Base-by-base conservation (phyloP, 2,888 invertebrate species). In the Dynastes tityus region DNA sequence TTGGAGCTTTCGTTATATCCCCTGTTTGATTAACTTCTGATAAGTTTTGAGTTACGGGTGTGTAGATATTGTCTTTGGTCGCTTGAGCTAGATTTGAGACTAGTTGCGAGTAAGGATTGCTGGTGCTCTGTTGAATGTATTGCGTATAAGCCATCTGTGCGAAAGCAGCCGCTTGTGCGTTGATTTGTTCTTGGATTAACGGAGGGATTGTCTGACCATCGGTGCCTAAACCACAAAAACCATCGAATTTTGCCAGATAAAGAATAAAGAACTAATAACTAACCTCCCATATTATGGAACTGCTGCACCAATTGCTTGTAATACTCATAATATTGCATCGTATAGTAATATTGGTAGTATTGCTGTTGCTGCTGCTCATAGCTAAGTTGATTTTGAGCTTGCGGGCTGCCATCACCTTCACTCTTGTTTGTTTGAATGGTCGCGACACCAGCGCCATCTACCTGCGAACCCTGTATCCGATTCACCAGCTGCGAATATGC, bases 401-500 rank as follows among this genome's bases (percentile, higher is more conserved):
- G 58, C 22, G 65, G 86, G 22, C 80, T 82, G 0, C 88, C 89
- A 5, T 82, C 76, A 5, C 73, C 32, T 22, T 71, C 70, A n/a
- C 49, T 70, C 27, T 80, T 78, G 51, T 76, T 78, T 45, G 45
- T 45, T 45, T 70, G 51, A 16, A 74, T 78, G 45, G 67, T 78
- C 45, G 45, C 63, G 3, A 74, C 78, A 11, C 73, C 77, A 63
- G 76, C 79, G 22, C 77, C 77, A 45, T 80, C 80, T 49, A 71
- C 70, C 70, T 78, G 81, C 27, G 80, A 80, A 53, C 95, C 95
- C 80, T 95, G 94, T 85, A 97, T 96, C 88, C 95, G 95, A 84
- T 94, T 95, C 64, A 97, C 95, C 82, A 97, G 90, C 91, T 96
- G 94, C 8, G 95, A 95, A 88, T 97, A 97, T 79, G 96, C 93